Percentiles rank a stretch among this genome's conserved stretches.
phyloP scores from a whole-genome alignment of 2,888 invertebrate genomes.

The Mesorhabditis spiculigera region DNA sequence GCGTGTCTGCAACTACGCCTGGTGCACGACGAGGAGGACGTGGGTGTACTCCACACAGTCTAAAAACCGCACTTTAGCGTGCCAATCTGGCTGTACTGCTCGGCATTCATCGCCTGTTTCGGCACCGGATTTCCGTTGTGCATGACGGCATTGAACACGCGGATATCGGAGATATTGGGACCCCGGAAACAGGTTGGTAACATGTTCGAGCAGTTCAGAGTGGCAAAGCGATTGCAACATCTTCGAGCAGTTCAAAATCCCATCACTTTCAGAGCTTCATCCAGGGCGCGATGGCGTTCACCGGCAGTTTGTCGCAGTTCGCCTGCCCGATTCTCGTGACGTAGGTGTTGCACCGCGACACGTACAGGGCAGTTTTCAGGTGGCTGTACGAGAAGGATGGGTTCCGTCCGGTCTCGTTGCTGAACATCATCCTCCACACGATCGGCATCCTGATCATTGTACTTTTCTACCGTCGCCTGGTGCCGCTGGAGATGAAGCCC shows the following conservation, averaged over 20 bases:
- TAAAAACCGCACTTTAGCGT: conserved; percentile 8
- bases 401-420: conserved; percentile 27
- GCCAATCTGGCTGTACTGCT: conserved; percentile 20
- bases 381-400: conserved; percentile 33
- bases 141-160: conserved; percentile 17
- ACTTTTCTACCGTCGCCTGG: conserved; percentile 28
- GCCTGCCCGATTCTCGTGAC: conserved; percentile 25
- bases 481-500: conserved; percentile 28
- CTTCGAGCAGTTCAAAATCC: neutral
- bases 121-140: conserved; percentile 28
- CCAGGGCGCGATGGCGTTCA: conserved; percentile 32
- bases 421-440: conserved; percentile 21
- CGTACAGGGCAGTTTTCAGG: no score
- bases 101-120: conserved; percentile 17
- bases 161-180: conserved; percentile 27
- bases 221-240: neutral
- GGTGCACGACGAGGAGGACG: conserved; percentile 24
- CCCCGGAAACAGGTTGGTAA: conserved; percentile 24
- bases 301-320: conserved; percentile 27
- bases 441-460: conserved; percentile 23
- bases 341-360: conserved; percentile 12
- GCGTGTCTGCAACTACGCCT: conserved; percentile 21
- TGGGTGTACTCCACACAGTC: neutral
- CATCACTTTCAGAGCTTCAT: conserved; percentile 21
- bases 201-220: neutral